phyloP scores from a whole-genome alignment of 2,888 invertebrate species.

The Orthosia incerta region DNA sequence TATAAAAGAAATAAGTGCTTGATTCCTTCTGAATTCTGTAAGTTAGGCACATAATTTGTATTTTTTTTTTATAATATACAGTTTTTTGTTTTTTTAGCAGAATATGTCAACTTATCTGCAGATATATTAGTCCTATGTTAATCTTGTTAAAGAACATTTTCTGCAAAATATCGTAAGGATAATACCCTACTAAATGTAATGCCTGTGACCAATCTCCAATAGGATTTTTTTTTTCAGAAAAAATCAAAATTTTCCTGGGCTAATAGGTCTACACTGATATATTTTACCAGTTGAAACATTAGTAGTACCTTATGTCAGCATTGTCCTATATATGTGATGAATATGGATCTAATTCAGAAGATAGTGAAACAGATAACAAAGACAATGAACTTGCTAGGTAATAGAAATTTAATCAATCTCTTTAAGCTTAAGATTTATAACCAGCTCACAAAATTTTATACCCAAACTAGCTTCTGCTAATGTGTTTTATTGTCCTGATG shows the following conservation, averaged over 20 bases:
- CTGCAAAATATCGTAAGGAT: too few relatives aligned
- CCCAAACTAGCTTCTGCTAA: too few relatives aligned
- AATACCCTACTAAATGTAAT: neutral
- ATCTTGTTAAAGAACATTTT: too few relatives aligned
- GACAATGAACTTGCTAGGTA: constrained; percentile 48
- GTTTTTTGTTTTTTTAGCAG: too few relatives aligned
- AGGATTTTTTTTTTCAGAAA: neutral
- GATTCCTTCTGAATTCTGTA: too few relatives aligned
- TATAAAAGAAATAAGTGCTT: too few relatives aligned
- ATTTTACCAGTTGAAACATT: constrained; percentile 15
- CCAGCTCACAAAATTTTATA: neutral
- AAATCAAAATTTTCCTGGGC: neutral
- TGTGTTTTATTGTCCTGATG: too few relatives aligned
- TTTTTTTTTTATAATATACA: too few relatives aligned
- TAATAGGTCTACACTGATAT: neutral
- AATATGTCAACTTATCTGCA: too few relatives aligned
- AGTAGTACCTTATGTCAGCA: constrained; percentile 79
- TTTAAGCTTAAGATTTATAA: neutral
- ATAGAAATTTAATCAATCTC: neutral
- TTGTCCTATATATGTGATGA: constrained; percentile 80
- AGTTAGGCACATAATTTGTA: too few relatives aligned
- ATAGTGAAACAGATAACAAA: constrained; percentile 68
- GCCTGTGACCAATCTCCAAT: neutral
- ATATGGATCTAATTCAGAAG: constrained; percentile 83
- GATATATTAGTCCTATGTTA: too few relatives aligned